Evolutionary conservation across 2,888 invertebrate genomes (phyloP), one percentile per base, ranked within the genome.

Genomic region (Dicyrtomina minuta): DNA sequence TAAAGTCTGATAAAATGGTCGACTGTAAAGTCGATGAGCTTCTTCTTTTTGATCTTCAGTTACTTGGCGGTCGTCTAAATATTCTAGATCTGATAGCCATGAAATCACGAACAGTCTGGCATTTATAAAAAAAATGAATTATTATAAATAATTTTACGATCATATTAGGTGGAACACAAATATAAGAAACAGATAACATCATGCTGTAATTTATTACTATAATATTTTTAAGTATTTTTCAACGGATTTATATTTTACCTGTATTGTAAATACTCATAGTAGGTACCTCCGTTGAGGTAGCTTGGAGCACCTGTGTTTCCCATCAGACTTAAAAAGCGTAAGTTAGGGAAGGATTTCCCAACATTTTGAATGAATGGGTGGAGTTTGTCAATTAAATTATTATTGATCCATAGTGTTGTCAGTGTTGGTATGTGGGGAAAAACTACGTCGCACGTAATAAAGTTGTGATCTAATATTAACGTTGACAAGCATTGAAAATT

Each of bases 291-390:
- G 76, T 89, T 90, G 68, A 90, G 85, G 79, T 88, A 88, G 75
- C 89, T 90, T 0, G 91, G 91, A 0, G 90, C 89, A 0, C 90
- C 91, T 0, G 88, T 87, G 82, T 94, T 94, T 22, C 92, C 92
- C 92, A 94, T 91, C 70, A 92, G 84, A 17, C 91, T 91, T 0
- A 94, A 82, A 80, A 89, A 89, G 79, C 86, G 86, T 27, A 94
- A 82, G 78, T 88, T 88, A 0, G 93, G 90, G 76, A 90, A 88
- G 1, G 90, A 87, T 55, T 86, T 84, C 75, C 87, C 86, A 71
- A 92, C 83, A 79, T 87, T 87, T 73, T 87, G 86, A 65, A 90
- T 85, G 87, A 90, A 92, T 15, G 89, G 89, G 81, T 88, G 88
- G 3, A 93, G 80, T 66, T 85, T 84, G 39, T 82, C 81, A 70